Evolutionary conservation across 2,888 invertebrate species (phyloP).

Genomic region (Chymomyza procnemis): DNA sequence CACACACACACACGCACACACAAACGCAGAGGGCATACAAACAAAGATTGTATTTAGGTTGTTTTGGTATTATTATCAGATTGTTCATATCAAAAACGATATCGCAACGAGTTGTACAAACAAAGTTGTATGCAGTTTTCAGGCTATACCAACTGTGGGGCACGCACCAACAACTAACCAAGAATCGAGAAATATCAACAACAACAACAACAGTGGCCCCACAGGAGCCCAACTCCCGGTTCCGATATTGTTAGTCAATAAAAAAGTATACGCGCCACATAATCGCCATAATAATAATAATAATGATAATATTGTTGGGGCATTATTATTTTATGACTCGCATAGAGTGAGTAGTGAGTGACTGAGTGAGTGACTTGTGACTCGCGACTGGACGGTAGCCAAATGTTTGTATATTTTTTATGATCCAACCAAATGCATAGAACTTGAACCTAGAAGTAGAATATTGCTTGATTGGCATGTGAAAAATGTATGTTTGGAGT

Average conservation of each 20-base stretch:
- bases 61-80: constrained; percentile 5
- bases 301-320: constrained; percentile 51
- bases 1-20: constrained; percentile 24
- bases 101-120: constrained; percentile 52
- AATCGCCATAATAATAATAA: constrained; percentile 44
- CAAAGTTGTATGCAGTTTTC: constrained; percentile 31
- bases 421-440: background rate
- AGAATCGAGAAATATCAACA: too few relatives aligned
- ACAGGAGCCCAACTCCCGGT: constrained; percentile 37
- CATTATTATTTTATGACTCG: constrained; percentile 41
- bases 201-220: background rate
- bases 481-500: background rate
- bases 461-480: background rate
- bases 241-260: constrained; percentile 60
- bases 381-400: background rate
- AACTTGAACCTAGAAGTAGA: background rate
- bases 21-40: constrained; percentile 15
- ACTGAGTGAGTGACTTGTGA: background rate
- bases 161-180: background rate
- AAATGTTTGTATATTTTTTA: background rate
- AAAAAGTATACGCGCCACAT: constrained; percentile 72
- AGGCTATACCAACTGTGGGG: background rate
- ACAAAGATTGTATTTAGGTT: constrained; percentile 13
- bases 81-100: constrained; percentile 42
- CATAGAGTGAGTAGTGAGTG: background rate